A percentile compares a stretch with the other conserved stretches of the same genome.
phyloP scores from a whole-genome alignment of 2,888 invertebrate species.

The Tillus elongatus region DNA sequence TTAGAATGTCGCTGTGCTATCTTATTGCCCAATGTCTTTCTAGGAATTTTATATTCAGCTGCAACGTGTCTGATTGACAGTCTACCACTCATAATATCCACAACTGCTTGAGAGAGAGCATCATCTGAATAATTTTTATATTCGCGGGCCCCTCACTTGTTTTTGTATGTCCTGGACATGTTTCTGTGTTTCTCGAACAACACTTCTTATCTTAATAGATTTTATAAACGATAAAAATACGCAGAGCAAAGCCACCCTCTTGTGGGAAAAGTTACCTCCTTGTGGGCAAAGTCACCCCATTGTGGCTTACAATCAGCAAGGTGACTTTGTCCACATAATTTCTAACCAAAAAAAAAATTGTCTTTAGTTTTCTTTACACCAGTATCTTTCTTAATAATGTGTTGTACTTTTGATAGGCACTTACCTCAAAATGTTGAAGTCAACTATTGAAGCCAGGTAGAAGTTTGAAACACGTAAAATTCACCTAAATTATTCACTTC shows the following conservation, averaged over 20 bases:
- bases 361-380: slow-evolving; percentile 9
- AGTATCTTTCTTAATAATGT: slow-evolving; percentile 8
- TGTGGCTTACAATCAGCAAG: slow-evolving; percentile 7
- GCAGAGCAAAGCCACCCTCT: slow-evolving; percentile 8
- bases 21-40: slow-evolving; percentile 9
- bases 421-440: slow-evolving; percentile 9
- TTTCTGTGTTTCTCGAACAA: too few relatives aligned
- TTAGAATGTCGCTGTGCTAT: slow-evolving; percentile 6
- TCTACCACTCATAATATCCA: too few relatives aligned
- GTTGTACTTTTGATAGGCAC: slow-evolving; percentile 10
- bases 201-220: too few relatives aligned
- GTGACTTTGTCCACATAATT: slow-evolving; percentile 11
- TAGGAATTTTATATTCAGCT: slow-evolving; percentile 7
- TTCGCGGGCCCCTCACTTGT: background rate
- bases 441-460: slow-evolving; percentile 8
- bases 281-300: slow-evolving; percentile 9
- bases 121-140: slow-evolving; percentile 1
- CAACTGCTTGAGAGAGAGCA: background rate
- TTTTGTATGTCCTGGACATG: slow-evolving; percentile 1
- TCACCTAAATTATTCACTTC: slow-evolving; percentile 7
- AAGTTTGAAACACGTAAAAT: slow-evolving; percentile 9
- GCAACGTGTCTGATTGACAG: slow-evolving; percentile 7
- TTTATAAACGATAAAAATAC: slow-evolving; percentile 7
- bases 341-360: slow-evolving; percentile 8
- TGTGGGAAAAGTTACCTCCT: slow-evolving; percentile 9